Evolutionary conservation across 2,888 invertebrate genomes (phyloP), one percentile per base, ranked within the genome.

Genomic region (Autographa gamma): DNA sequence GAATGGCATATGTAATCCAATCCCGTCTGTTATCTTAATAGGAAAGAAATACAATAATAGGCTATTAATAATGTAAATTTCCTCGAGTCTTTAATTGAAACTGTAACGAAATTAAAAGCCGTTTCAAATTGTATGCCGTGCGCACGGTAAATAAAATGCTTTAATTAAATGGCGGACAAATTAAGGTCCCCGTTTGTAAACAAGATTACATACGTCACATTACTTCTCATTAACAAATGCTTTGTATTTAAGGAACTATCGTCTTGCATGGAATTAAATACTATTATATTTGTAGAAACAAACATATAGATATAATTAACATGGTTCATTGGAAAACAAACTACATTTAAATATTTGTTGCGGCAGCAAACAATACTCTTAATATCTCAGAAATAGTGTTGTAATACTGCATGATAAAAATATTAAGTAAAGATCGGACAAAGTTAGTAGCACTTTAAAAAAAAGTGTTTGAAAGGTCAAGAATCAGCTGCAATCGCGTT

Each of bases 1-100:
- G 25, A 25, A 25, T 25, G 25, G 25, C 25, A 25, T 25, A 25
- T 25, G 14, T 0, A 43, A 43, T 3, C 14, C n/a, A 48, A 48
- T n/a, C 9, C 38, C 8, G 60, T 73, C 63, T 19, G 31, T 60
- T 31, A 63, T 62, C 43, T 9, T 67, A 69, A 76, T 58, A 59
- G n/a, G 34, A 60, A 63, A 78, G 13, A 8, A 66, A 58, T 63
- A 77, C 14, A 70, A 62, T 68, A 38, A 63, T 72, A 79, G 61
- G 18, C 66, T 59, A 65, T 79, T 66, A 81, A 81, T 79, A 81
- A 81, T 73, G 72, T 64, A 69, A 67, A 73, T 72, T 52, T 70
- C 59, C 38, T 69, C 32, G 59, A 41, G 18, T 71, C 25, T 19
- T 43, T 81, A 79, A 78, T 79, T 76, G 69, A 69, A 71, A 81